Percentiles rank a stretch among this genome's conserved stretches.
These are phyloP conservation scores for Trochalopteron elliotii DNA, from an alignment of 2,113 vertebrate genomes.

Conservation along the genomic window DNA sequence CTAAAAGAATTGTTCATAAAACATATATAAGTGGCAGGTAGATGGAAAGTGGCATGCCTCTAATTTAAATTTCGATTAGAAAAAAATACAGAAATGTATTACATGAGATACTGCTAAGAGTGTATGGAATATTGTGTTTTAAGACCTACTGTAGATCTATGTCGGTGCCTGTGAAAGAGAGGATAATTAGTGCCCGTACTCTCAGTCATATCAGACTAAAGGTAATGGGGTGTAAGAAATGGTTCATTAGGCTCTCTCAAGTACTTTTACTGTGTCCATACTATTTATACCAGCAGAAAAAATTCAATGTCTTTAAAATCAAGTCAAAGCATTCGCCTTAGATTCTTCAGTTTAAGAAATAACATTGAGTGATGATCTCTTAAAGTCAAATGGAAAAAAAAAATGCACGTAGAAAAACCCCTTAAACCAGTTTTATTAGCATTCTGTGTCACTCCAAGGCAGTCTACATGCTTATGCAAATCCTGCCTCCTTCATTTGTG, in stretches of 20 bases:
- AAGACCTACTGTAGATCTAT: constrained; percentile 77
- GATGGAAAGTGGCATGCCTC: constrained; percentile 57
- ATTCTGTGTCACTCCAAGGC: neutral
- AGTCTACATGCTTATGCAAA: constrained; percentile 7
- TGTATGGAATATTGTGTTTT: constrained; percentile 77
- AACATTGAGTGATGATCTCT: constrained; percentile 69
- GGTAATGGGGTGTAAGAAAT: constrained; percentile 86
- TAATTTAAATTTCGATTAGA: constrained; percentile 75
- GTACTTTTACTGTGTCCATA: constrained; percentile 84
- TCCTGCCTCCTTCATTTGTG: constrained; percentile 22
- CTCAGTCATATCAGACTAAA: constrained; percentile 83
- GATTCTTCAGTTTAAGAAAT: constrained; percentile 71
- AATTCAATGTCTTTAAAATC: constrained; percentile 79
- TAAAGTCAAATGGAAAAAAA: constrained; percentile 64
- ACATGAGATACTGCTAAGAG: constrained; percentile 65
- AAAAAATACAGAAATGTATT: constrained; percentile 71
- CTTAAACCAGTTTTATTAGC: constrained; percentile 44
- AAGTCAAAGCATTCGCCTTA: constrained; percentile 73
- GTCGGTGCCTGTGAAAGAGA: constrained; percentile 75
- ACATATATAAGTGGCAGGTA: constrained; percentile 54
- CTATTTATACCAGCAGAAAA: constrained; percentile 82
- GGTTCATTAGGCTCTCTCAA: constrained; percentile 85
- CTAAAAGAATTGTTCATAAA: constrained; percentile 64
- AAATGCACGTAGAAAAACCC: constrained; percentile 37
- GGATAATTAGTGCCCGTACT: constrained; percentile 81